Conservation (phyloP, 2,113 vertebrate species). For the Ammospiza nelsoni region DNA sequence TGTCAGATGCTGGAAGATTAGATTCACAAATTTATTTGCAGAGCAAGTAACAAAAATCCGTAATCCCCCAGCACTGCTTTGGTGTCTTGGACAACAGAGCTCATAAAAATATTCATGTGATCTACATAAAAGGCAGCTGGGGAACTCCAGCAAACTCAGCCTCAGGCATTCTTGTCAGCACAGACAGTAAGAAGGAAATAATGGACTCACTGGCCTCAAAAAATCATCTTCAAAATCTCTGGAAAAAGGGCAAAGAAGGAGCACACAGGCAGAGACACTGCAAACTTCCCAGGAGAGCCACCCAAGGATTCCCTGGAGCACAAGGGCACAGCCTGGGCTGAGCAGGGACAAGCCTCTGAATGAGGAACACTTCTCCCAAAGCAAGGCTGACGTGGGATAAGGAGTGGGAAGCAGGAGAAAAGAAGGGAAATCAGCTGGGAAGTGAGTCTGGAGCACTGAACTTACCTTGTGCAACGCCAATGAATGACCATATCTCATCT, state of each 20-base stretch:
- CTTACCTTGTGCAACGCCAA: conserved; percentile 86
- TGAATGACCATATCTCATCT: conserved; percentile 92
- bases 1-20: neutral
- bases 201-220: neutral
- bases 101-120: neutral
- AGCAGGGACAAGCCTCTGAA: neutral
- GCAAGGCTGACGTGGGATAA: neutral
- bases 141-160: neutral
- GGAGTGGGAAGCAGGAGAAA: neutral
- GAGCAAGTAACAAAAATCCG: neutral
- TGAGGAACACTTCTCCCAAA: neutral
- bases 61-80: neutral
- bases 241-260: neutral
- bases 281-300: neutral
- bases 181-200: neutral
- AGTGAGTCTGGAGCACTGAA: neutral
- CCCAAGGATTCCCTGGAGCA: neutral
- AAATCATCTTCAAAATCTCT: neutral
- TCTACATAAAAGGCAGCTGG: neutral
- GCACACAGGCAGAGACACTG: neutral
- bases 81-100: neutral
- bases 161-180: neutral
- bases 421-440: neutral
- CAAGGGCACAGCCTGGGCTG: neutral
- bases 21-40: neutral